Conservation (phyloP, 2,797 vertebrate species). For the Acanthis flammea region DNA sequence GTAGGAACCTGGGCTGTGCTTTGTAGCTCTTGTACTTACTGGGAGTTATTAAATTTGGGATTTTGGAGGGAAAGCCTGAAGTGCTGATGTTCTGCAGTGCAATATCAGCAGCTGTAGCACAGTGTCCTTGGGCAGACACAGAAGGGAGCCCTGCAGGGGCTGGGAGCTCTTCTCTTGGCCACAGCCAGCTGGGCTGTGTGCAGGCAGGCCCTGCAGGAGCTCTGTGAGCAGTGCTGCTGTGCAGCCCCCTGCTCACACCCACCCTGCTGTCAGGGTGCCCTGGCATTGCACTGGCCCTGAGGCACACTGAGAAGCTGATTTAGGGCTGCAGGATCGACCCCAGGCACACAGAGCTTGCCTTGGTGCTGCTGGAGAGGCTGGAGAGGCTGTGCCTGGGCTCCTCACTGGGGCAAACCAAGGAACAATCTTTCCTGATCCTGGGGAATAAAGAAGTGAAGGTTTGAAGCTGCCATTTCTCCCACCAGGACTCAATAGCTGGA, state of each 20-base stretch:
- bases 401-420: neutral
- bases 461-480: constrained; percentile 22
- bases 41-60: neutral
- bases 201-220: neutral
- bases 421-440: neutral
- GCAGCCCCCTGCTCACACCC: neutral
- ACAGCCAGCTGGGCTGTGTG: neutral
- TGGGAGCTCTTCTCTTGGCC: no score
- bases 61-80: accelerated
- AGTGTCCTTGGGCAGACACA: neutral
- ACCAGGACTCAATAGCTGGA: neutral
- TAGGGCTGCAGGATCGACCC: neutral
- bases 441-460: neutral
- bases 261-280: neutral
- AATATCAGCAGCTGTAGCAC: neutral
- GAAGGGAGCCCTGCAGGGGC: neutral
- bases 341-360: neutral
- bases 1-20: neutral
- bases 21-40: neutral
- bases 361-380: neutral
- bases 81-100: neutral
- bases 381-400: neutral
- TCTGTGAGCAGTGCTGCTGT: neutral
- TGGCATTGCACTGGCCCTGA: neutral
- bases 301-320: neutral